These are phyloP conservation scores for Raja brachyura DNA, from an alignment of 2,113 vertebrate species.

Conservation along the genomic window DNA sequence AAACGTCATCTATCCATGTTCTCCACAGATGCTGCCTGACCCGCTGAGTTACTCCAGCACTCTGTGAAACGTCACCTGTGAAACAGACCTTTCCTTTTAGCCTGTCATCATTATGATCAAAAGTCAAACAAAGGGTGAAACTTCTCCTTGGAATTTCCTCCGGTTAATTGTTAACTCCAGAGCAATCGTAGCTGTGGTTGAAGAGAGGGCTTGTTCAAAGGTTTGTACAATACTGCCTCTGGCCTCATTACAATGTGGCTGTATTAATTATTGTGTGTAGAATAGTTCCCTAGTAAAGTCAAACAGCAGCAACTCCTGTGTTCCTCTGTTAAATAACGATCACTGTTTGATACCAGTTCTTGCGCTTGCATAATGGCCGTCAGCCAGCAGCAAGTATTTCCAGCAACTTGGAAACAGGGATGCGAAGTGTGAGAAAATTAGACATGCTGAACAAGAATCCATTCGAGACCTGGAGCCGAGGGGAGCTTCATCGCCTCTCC, in stretches of 20 bases:
- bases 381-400: not conserved
- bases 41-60: too few relatives aligned
- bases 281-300: not conserved
- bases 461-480: not conserved
- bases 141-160: not conserved
- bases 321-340: not conserved
- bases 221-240: not conserved
- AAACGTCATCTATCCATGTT: too few relatives aligned
- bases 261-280: not conserved
- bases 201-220: too few relatives aligned
- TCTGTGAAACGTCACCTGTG: too few relatives aligned
- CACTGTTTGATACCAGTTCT: not conserved
- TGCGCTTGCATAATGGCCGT: not conserved
- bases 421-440: constrained; percentile 8
- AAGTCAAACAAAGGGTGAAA: too few relatives aligned
- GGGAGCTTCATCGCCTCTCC: not conserved
- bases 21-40: too few relatives aligned
- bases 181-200: not conserved
- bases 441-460: not conserved
- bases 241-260: not conserved
- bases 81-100: not conserved
- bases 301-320: not conserved
- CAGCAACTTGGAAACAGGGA: not conserved
- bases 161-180: not conserved
- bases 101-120: not conserved